These are phyloP conservation scores for Tragopan temminckii DNA, from an alignment of 2,797 vertebrate species.

Conservation along the genomic window DNA sequence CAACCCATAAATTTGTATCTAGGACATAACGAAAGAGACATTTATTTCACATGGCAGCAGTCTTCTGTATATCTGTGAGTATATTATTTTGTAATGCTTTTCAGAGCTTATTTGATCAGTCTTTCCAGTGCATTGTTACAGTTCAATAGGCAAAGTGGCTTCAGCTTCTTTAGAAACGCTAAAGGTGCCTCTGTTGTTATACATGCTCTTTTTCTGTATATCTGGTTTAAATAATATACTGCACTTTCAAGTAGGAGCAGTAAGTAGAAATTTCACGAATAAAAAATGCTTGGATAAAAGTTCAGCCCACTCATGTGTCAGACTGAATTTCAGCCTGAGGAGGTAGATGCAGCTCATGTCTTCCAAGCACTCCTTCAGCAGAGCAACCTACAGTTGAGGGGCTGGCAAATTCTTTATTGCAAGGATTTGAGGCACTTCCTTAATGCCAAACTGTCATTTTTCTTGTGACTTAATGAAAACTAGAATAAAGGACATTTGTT, in stretches of 20 bases:
- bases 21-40: background rate
- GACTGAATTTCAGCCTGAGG: background rate
- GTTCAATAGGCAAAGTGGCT: background rate
- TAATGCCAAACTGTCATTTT: background rate
- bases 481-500: background rate
- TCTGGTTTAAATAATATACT: background rate
- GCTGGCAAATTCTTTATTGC: background rate
- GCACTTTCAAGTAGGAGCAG: background rate
- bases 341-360: background rate
- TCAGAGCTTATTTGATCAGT: background rate
- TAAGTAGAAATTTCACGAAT: background rate
- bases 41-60: background rate
- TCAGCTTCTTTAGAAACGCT: background rate
- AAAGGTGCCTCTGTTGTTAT: background rate
- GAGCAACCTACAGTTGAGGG: background rate
- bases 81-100: constrained; percentile 13
- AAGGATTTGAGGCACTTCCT: background rate
- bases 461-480: background rate
- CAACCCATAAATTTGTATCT: background rate
- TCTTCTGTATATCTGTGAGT: background rate
- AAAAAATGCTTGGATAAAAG: background rate
- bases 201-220: background rate
- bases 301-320: background rate
- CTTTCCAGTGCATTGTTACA: background rate
- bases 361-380: background rate